Evolutionary conservation across 53 echinoderm and acorn worm species (phyloP).

Genomic region (Paracentrotus lividus): DNA sequence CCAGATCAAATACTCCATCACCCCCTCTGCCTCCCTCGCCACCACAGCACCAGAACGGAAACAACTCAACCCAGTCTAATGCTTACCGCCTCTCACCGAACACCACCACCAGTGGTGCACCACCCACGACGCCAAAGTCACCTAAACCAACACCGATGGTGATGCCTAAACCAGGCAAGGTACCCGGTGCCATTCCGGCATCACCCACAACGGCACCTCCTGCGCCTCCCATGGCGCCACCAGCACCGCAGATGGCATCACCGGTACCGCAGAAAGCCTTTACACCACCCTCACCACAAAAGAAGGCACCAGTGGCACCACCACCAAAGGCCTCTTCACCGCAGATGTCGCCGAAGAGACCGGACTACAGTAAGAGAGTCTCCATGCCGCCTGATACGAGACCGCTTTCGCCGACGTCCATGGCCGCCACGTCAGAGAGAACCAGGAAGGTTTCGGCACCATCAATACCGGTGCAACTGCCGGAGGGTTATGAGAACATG

Average conservation of each 20-base stretch:
- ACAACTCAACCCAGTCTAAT: slow-evolving; percentile 70
- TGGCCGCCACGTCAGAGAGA: slow-evolving; percentile 22
- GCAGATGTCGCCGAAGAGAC: slow-evolving; percentile 26
- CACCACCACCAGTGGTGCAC: slow-evolving; percentile 29
- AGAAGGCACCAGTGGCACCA: slow-evolving; percentile 57
- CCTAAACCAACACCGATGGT: slow-evolving; percentile 50
- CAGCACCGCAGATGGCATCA: neutral
- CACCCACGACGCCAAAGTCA: slow-evolving; percentile 57
- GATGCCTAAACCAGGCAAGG: slow-evolving; percentile 56
- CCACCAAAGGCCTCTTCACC: slow-evolving; percentile 17
- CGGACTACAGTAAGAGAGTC: slow-evolving; percentile 66
- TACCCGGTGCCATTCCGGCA: neutral
- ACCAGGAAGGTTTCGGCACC: slow-evolving; percentile 54
- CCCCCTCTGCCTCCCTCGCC: slow-evolving; percentile 57
- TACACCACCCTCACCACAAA: slow-evolving; percentile 56
- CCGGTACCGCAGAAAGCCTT: slow-evolving; percentile 7
- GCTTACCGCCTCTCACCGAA: slow-evolving; percentile 47
- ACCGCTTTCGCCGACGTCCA: slow-evolving; percentile 53
- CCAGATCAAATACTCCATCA: slow-evolving; percentile 9
- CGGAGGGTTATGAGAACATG: slow-evolving; percentile 70
- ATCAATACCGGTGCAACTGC: slow-evolving; percentile 46
- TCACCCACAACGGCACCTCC: slow-evolving; percentile 19
- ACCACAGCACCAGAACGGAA: slow-evolving; percentile 69
- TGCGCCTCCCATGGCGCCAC: slow-evolving; percentile 17
- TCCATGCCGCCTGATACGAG: slow-evolving; percentile 56